Base-by-base conservation (phyloP, 92 coral and sea anemone species). In the Porites cylindrica region DNA sequence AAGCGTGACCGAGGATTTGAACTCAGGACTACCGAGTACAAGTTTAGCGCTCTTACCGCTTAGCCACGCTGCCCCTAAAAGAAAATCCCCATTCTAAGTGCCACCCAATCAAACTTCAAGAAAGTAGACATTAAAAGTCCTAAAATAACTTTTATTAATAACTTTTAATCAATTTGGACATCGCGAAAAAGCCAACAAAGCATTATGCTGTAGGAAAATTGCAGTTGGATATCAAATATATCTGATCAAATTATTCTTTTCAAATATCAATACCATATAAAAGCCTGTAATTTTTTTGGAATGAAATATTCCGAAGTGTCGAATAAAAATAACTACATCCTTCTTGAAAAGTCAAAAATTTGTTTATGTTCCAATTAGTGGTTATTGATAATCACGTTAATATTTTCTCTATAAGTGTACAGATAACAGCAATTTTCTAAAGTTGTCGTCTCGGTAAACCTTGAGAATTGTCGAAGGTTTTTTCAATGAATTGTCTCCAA, bases 211-310 rank as follows among this genome's bases (percentile, higher is more conserved):
- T 56, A 50, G 60, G 47, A 56, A 29, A 29, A 12, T 26, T 81
- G 18, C 58, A 58, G 56, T 82, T 54, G 58, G 18, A 43, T 70
- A 70, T 82, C 71, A 70, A 58, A 82, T 70, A 70, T 70, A 12
- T 32, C 16, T 70, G 23, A 29, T 82, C 78, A 56, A 59, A 9
- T 7, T 51, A n/a, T 51, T n/a, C n/a, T 75, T 23, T 17, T 51
- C 78, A 53, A 52, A 54, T 52, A 53, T 60, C 63, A 21, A 52
- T 11, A 5, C 24, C 54, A 19, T 75, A n/a, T 52, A n/a, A 52
- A n/a, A 53, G 26, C 4, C n/a, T 50, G 51, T 20, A 4, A 53
- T 75, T n/a, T 52, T 38, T 38, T 6, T 19, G 64, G 20, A 75
- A 53, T n/a, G 47, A 73, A 50, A 17, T 26, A 18, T 18, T 12